Percentiles rank a stretch among this genome's conserved stretches.
phyloP scores from a whole-genome alignment of 37 sponge, comb jelly and placozoan genomes.

The Chondrilla cf. caribensis region DNA sequence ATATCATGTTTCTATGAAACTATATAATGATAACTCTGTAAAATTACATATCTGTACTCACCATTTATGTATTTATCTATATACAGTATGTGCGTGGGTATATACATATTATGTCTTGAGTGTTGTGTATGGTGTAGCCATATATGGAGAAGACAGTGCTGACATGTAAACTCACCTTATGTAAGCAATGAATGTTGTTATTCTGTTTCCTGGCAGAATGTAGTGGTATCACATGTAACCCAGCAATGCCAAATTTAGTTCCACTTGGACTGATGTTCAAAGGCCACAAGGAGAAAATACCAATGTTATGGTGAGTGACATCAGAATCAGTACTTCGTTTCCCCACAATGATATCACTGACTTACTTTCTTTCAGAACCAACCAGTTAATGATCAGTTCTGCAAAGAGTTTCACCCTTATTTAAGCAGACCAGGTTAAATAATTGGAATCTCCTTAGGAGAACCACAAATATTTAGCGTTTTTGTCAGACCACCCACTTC shows the following conservation, averaged over 20 bases:
- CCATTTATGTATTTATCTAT: too few species aligned
- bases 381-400: slow-evolving; percentile 31
- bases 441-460: slow-evolving; percentile 33
- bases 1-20: too few species aligned
- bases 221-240: neutral
- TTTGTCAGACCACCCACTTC: slow-evolving; percentile 76
- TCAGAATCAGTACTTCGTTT: neutral
- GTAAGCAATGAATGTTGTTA: too few species aligned
- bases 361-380: neutral
- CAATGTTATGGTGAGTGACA: neutral
- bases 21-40: too few species aligned
- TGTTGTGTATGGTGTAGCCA: too few species aligned
- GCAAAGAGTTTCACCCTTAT: slow-evolving; percentile 20
- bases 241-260: neutral
- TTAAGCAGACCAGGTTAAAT: slow-evolving; percentile 69
- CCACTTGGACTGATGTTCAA: neutral
- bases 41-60: too few species aligned
- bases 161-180: too few species aligned
- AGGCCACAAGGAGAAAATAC: neutral
- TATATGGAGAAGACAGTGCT: too few species aligned
- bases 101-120: too few species aligned
- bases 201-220: slow-evolving; percentile 1
- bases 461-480: slow-evolving; percentile 44
- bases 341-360: neutral
- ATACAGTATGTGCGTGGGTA: too few species aligned